These are phyloP conservation scores for Hyperoplus immaculatus DNA, from an alignment of 2,797 vertebrate species.

Conservation along the genomic window DNA sequence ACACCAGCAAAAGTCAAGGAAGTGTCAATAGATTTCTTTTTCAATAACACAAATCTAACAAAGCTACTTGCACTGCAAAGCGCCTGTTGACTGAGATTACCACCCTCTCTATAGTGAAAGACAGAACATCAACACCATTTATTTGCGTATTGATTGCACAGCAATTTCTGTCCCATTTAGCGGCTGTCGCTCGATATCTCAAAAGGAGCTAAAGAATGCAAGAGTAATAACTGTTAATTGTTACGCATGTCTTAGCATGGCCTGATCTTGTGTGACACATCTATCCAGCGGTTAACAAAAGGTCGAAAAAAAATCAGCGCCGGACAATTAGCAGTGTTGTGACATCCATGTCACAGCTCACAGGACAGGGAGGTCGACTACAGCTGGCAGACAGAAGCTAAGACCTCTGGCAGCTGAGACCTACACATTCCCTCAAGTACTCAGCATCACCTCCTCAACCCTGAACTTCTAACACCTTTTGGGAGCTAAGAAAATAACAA, in stretches of 20 bases:
- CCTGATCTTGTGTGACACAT: conserved; percentile 1
- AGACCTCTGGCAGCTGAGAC: conserved; percentile 12
- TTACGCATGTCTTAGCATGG: neutral
- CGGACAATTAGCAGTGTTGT: conserved; percentile 53
- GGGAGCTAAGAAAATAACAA: neutral
- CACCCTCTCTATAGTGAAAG: neutral
- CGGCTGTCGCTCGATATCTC: neutral
- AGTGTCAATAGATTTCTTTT: neutral
- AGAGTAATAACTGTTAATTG: neutral
- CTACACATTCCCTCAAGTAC: neutral
- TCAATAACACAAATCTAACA: conserved; percentile 6
- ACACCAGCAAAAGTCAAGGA: neutral
- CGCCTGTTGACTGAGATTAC: neutral
- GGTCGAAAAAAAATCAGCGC: conserved; percentile 6
- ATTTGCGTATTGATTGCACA: conserved; percentile 8
- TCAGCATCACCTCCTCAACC: neutral
- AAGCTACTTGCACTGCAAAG: neutral
- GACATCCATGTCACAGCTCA: conserved; percentile 56
- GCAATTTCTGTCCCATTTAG: neutral
- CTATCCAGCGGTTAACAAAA: conserved; percentile 1
- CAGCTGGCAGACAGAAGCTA: conserved; percentile 28
- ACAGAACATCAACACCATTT: conserved; percentile 19
- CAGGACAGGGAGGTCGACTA: conserved; percentile 24
- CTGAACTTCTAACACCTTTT: neutral
- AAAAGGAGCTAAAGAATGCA: conserved; percentile 2